Base-by-base conservation (phyloP, 2,888 invertebrate genomes). In the Brachyptera risi region DNA sequence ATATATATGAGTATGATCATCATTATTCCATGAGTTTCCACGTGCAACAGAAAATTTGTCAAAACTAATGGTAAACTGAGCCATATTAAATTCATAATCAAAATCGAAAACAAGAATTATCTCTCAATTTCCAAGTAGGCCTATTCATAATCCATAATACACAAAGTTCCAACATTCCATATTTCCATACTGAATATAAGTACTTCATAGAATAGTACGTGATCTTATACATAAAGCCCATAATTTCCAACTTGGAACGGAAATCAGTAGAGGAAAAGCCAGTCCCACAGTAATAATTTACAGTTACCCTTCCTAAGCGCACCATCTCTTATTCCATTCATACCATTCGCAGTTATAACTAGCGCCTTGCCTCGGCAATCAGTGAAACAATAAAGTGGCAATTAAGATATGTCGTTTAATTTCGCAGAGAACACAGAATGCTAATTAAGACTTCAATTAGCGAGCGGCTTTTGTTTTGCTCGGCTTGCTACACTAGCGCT, bases 391-490 rank as follows among this genome's bases (percentile, higher is more conserved):
- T 64, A 64, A 64, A 62, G 64, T 37, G 64, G 64, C 64, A 64
- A 64, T 64, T 64, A 60, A 62, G 64, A 59, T 59, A 56, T 51
- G 59, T 59, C 57, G 61, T 21, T 49, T 56, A 56, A 40, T 56
- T 58, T 51, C 62, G 26, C 56, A 59, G 59, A 59, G 64, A 63
- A 64, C 62, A 62, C 59, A 61, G 64, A 63, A 64, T 64, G 59
- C 64, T 65, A 65, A 65, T 65, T 65, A 65, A 65, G 65, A 63
- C 65, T 65, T 63, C 65, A 65, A 65, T 65, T 65, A 65, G 65
- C 61, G 31, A 27, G 23, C 56, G 50, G 63, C 61, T 56, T 61
- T 63, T 63, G 63, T 59, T 58, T 56, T 56, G 47, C 26, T 23
- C 26, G 23, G 35, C 24, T 21, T 19, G n/a, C 56, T 37, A 27